phyloP scores from a whole-genome alignment of 1,140 invertebrate species.

The Idris sp. region DNA sequence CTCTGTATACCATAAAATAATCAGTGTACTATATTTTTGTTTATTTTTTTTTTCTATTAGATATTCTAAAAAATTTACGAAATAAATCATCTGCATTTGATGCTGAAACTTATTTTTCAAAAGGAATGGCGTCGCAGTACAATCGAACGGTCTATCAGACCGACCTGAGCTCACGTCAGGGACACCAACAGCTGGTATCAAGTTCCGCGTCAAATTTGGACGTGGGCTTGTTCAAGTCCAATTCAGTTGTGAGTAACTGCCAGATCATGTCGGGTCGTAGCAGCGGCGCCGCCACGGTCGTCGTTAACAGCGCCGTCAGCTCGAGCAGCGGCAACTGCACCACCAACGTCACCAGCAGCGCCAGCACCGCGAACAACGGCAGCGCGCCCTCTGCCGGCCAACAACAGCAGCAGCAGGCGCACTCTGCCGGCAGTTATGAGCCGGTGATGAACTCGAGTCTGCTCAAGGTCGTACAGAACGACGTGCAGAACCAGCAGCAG shows the following conservation, averaged over 20 bases:
- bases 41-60: no score
- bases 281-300: slow-evolving; percentile 70
- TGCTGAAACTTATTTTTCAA: not conserved
- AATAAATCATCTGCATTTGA: no score
- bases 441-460: slow-evolving; percentile 68
- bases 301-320: slow-evolving; percentile 41
- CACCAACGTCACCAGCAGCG: slow-evolving; percentile 27
- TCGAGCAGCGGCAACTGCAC: slow-evolving; percentile 27
- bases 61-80: no score
- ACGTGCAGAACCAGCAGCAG: no score
- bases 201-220: slow-evolving; percentile 67
- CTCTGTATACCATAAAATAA: no score
- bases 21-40: no score
- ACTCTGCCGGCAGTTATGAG: slow-evolving; percentile 66
- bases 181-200: slow-evolving; percentile 64
- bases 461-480: slow-evolving; percentile 76
- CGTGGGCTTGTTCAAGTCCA: slow-evolving; percentile 46
- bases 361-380: slow-evolving; percentile 8
- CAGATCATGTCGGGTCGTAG: slow-evolving; percentile 54
- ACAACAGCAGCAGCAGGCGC: slow-evolving; percentile 32
- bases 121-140: slow-evolving; percentile 61
- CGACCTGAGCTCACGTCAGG: slow-evolving; percentile 65
- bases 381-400: slow-evolving; percentile 40
- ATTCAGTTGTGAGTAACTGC: slow-evolving; percentile 66
- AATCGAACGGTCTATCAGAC: slow-evolving; percentile 70